Percentiles rank a stretch among this genome's conserved stretches.
Conservation (phyloP, 2,113 vertebrate species). For the Aptenodytes patagonicus region DNA sequence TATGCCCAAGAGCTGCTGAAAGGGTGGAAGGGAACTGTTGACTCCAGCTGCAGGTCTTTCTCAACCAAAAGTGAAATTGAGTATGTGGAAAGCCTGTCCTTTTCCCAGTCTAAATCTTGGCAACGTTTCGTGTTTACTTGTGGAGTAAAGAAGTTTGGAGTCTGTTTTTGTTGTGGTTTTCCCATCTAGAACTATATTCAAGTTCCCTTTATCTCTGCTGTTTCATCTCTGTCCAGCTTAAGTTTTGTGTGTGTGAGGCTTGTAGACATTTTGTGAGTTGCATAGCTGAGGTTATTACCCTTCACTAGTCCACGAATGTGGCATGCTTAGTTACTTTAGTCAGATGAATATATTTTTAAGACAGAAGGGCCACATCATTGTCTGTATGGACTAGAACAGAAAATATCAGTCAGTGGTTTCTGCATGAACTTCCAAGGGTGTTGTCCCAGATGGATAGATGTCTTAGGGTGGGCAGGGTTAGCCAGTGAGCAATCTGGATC, state of each 20-base stretch:
- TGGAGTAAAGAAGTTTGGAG: neutral
- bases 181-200: neutral
- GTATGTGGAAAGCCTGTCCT: neutral
- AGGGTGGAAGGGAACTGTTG: neutral
- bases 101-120: neutral
- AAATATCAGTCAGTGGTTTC: neutral
- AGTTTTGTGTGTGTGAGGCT: neutral
- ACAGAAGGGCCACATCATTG: fast-evolving
- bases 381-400: neutral
- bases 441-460: neutral
- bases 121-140: neutral
- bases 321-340: neutral
- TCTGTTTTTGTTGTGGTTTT: neutral
- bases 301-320: fast-evolving
- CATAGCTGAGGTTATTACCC: neutral
- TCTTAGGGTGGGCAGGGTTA: neutral
- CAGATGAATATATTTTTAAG: neutral
- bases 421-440: neutral
- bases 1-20: neutral
- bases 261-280: neutral
- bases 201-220: neutral
- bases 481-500: neutral
- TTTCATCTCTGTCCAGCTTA: neutral
- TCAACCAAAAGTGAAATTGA: neutral
- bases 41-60: neutral